A percentile compares a stretch with the other conserved stretches of the same genome.
phyloP scores from a whole-genome alignment of 2,113 vertebrate species.

The Scartelaos histophorus region DNA sequence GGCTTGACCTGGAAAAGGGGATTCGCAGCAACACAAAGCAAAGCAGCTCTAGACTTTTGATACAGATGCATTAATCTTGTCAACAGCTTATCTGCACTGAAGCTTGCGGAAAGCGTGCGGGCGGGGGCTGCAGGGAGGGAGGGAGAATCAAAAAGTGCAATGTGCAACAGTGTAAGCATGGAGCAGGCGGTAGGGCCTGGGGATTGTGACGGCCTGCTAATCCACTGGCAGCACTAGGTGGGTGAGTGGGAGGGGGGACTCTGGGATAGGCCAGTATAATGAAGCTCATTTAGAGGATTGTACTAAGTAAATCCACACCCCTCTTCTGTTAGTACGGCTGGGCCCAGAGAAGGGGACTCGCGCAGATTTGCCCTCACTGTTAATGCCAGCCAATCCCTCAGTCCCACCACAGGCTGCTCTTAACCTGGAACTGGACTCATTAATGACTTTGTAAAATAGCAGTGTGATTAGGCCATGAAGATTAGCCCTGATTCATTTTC shows the following conservation, averaged over 20 bases:
- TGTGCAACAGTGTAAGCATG: constrained; percentile 53
- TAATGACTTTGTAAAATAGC: constrained; percentile 66
- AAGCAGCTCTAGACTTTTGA: constrained; percentile 72
- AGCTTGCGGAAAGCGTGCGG: constrained; percentile 48
- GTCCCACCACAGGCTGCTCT: constrained; percentile 55
- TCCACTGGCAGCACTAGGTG: constrained; percentile 44
- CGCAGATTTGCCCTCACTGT: constrained; percentile 53
- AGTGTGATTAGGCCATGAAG: constrained; percentile 63
- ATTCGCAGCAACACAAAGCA: constrained; percentile 66
- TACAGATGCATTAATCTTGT: constrained; percentile 74
- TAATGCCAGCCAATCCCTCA: constrained; percentile 67
- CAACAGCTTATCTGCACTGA: constrained; percentile 70
- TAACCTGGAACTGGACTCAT: constrained; percentile 66
- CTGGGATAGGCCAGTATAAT: constrained; percentile 66
- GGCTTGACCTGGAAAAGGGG: constrained; percentile 71
- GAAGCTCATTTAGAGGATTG: constrained; percentile 74
- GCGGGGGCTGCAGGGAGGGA: not conserved
- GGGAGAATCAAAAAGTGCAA: constrained; percentile 65
- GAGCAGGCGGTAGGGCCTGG: constrained; percentile 44
- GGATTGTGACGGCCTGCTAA: constrained; percentile 63
- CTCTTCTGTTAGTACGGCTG: constrained; percentile 41
- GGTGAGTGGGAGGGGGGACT: constrained; percentile 15
- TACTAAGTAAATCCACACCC: constrained; percentile 65
- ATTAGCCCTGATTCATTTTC: constrained; percentile 71
- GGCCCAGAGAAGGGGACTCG: constrained; percentile 29